These are phyloP conservation scores for Pherbina coryleti DNA, from an alignment of 2,888 invertebrate genomes.

Conservation along the genomic window DNA sequence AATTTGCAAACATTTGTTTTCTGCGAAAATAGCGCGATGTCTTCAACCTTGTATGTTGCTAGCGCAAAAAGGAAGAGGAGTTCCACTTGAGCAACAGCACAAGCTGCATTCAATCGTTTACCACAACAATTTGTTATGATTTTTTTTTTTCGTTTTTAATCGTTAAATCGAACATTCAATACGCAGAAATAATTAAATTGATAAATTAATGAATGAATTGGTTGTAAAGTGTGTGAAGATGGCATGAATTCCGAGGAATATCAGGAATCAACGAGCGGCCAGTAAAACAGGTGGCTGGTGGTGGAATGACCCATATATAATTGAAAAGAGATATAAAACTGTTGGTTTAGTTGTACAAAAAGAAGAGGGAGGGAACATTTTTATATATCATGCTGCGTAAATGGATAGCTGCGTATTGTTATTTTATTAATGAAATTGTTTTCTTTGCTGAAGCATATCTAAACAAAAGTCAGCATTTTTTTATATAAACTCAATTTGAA, in stretches of 20 bases:
- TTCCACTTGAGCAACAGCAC: neutral
- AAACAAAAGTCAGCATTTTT: no score
- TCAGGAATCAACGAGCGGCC: neutral
- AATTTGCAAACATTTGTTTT: no score
- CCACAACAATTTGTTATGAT: neutral
- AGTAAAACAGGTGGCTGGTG: slow-evolving; percentile 2
- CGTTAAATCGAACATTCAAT: neutral
- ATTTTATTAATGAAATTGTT: no score
- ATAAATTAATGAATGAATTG: neutral
- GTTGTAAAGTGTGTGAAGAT: neutral
- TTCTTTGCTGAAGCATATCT: no score
- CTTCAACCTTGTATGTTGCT: no score
- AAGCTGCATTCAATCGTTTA: neutral
- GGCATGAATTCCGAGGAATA: neutral
- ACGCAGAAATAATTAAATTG: neutral
- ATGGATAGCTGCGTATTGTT: no score
- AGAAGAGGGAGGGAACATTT: neutral
- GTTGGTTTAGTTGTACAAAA: neutral
- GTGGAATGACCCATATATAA: neutral
- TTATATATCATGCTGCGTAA: no score
- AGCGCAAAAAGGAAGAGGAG: no score
- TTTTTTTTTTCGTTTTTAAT: neutral
- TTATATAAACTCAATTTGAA: no score
- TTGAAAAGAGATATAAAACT: no score
- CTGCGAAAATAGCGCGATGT: no score